phyloP scores from a whole-genome alignment of 2,888 invertebrate species.

The Abscondita cerata region DNA sequence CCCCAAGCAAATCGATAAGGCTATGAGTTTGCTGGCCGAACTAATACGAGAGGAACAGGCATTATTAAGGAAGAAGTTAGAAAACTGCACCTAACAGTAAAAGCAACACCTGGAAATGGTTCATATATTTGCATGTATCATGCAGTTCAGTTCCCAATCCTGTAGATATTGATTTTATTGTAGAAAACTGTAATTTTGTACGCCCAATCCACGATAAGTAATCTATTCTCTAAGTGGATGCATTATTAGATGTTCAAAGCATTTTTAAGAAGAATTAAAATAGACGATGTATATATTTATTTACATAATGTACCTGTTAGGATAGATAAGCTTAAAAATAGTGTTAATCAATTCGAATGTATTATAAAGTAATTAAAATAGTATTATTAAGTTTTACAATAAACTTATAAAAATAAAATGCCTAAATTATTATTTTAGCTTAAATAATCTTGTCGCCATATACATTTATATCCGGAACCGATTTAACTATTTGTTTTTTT shows the following conservation, averaged over 20 bases:
- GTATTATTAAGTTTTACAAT: too few species aligned
- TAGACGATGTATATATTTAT: not conserved
- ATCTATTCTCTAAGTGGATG: not conserved
- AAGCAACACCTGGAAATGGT: conserved; percentile 19
- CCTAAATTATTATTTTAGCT: too few species aligned
- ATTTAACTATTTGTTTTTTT: too few species aligned
- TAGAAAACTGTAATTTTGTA: not conserved
- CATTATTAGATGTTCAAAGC: not conserved
- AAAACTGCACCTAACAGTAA: conserved; percentile 49
- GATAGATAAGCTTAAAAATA: too few species aligned
- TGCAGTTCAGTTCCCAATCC: conserved; percentile 19
- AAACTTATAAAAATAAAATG: too few species aligned
- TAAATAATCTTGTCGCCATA: too few species aligned
- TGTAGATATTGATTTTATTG: not conserved
- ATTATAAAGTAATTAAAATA: too few species aligned
- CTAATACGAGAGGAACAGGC: conserved; percentile 67
- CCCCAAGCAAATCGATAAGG: conserved; percentile 69
- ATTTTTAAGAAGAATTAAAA: too few species aligned
- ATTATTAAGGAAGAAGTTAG: conserved; percentile 55
- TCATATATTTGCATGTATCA: conserved; percentile 25
- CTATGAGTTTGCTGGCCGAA: conserved; percentile 65
- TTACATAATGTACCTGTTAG: not conserved
- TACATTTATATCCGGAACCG: too few species aligned
- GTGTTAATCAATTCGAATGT: too few species aligned
- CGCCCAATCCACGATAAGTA: too few species aligned